phyloP scores from a whole-genome alignment of 2,113 vertebrate genomes.

The Etia nguti region DNA sequence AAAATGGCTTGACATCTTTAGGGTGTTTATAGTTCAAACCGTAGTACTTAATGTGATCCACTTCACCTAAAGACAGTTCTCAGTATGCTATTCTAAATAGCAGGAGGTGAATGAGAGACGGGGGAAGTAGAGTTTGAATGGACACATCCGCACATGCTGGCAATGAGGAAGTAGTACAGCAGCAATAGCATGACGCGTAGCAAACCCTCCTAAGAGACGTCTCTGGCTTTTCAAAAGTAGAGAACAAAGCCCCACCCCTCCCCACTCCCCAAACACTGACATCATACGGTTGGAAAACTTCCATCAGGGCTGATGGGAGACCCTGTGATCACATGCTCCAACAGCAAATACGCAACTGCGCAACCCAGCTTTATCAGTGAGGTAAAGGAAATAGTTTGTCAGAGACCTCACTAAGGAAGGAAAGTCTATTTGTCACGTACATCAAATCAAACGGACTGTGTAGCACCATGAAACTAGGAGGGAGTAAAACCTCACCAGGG shows the following conservation, averaged over 20 bases:
- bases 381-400: neutral
- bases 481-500: constrained; percentile 79
- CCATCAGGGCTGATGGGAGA: neutral
- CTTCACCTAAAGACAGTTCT: neutral
- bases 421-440: neutral
- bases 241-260: neutral
- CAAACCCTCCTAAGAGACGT: neutral
- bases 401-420: neutral
- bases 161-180: neutral
- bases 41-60: neutral
- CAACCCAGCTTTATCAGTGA: neutral
- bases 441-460: neutral
- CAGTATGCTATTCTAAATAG: neutral
- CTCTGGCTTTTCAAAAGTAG: neutral
- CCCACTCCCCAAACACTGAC: neutral
- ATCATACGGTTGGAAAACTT: neutral
- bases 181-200: neutral
- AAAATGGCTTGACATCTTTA: neutral
- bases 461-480: neutral
- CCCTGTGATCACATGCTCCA: neutral
- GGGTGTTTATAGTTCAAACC: neutral
- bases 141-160: neutral
- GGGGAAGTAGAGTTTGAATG: neutral
- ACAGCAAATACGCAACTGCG: neutral
- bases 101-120: neutral